phyloP scores from a whole-genome alignment of 1,140 invertebrate genomes.

The Pseudobourletiella spinata region DNA sequence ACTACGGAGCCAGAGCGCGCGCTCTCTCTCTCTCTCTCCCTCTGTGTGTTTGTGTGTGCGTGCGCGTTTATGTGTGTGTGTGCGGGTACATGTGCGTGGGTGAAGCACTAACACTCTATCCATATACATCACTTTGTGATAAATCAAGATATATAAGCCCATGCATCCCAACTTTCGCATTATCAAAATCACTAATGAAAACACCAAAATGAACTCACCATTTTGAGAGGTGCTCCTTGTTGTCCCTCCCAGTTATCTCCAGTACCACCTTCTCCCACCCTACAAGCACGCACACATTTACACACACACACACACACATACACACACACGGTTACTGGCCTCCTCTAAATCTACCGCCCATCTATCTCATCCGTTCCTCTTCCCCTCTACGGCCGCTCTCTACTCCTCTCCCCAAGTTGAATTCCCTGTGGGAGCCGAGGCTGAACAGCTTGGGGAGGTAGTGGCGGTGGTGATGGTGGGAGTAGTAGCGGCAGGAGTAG shows the following conservation, averaged over 20 bases:
- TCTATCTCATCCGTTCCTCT: neutral
- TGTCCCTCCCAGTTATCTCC: conserved; percentile 1
- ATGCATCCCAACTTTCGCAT: conserved; percentile 23
- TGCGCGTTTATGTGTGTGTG: no score
- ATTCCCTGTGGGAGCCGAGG: no score
- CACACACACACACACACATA: no score
- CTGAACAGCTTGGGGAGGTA: no score
- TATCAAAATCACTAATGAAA: conserved; percentile 35
- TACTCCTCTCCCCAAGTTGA: neutral
- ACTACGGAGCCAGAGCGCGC: no score
- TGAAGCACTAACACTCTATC: conserved; percentile 5
- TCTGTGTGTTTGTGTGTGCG: no score
- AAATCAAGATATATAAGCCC: conserved; percentile 31
- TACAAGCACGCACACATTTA: no score
- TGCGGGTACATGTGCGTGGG: no score
- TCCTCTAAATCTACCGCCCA: neutral
- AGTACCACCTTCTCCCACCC: no score
- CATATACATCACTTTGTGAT: conserved; percentile 32
- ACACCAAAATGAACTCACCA: conserved; percentile 33
- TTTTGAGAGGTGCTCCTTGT: conserved; percentile 20
- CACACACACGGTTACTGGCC: no score
- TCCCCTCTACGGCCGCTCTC: neutral
- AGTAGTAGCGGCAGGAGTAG: no score
- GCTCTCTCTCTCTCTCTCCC: conserved; percentile 8
- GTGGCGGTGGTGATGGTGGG: no score